These are phyloP conservation scores for Cassiopea xamachana DNA, from an alignment of 30 jellyfish, hydroid and myxozoan genomes.

Conservation along the genomic window DNA sequence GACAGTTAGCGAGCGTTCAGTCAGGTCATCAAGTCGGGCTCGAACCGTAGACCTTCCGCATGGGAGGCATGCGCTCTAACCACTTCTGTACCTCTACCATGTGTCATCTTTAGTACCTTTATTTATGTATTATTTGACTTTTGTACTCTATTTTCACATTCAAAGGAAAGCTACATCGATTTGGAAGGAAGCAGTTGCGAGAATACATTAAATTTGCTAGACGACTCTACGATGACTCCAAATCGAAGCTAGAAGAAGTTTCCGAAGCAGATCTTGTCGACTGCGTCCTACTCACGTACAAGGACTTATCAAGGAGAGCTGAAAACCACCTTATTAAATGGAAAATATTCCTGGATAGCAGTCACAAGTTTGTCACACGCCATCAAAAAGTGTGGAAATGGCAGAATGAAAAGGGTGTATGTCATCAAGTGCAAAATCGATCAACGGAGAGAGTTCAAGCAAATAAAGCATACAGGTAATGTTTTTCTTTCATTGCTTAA, in stretches of 20 bases:
- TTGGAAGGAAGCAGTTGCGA: slow-evolving; percentile 65
- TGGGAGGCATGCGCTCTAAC: too few species aligned
- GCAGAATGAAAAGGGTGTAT: slow-evolving; percentile 66
- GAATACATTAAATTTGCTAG: slow-evolving; percentile 66
- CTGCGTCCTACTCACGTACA: slow-evolving; percentile 64
- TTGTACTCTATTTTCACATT: neutral
- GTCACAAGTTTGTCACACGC: slow-evolving; percentile 49
- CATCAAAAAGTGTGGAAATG: slow-evolving; percentile 70
- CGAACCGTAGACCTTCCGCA: too few species aligned
- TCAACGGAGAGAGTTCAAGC: slow-evolving; percentile 53
- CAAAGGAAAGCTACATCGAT: slow-evolving; percentile 69
- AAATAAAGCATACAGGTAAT: slow-evolving; percentile 57
- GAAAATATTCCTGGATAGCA: slow-evolving; percentile 56
- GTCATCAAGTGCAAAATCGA: slow-evolving; percentile 53
- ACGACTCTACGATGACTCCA: slow-evolving; percentile 46
- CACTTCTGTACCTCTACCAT: too few species aligned
- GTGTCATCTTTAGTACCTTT: neutral
- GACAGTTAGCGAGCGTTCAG: too few species aligned
- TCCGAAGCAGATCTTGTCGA: slow-evolving; percentile 51
- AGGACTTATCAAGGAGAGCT: slow-evolving; percentile 39
- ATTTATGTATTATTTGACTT: neutral
- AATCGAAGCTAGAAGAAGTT: slow-evolving; percentile 17
- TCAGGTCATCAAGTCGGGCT: too few species aligned
- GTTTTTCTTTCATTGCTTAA: neutral
- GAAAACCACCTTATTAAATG: slow-evolving; percentile 48